These are phyloP conservation scores for Caenorhabditis wallacei DNA, from an alignment of 2,888 invertebrate genomes.

Conservation along the genomic window DNA sequence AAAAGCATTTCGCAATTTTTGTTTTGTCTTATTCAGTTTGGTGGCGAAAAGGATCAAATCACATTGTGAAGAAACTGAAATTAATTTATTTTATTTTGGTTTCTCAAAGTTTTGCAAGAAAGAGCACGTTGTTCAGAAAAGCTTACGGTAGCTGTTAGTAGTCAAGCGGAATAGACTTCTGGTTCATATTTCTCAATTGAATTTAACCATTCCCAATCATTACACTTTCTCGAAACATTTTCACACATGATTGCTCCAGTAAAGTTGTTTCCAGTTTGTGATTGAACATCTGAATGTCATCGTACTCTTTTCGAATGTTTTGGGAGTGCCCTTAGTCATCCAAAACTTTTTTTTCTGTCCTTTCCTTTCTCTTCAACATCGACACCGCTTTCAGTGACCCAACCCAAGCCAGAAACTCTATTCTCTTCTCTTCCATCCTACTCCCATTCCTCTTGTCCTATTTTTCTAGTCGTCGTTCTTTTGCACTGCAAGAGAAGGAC, in stretches of 20 bases:
- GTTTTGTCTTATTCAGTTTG: constrained; percentile 33
- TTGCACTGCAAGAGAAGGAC: constrained; percentile 8
- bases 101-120: neutral
- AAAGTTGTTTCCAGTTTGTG: neutral
- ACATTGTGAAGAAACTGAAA: constrained; percentile 21
- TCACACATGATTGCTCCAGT: constrained; percentile 6
- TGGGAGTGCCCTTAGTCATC: constrained; percentile 39
- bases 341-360: constrained; percentile 16
- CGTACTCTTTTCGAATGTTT: neutral
- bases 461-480: constrained; percentile 30
- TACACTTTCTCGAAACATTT: neutral
- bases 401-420: constrained; percentile 27
- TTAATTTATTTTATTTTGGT: constrained; percentile 16
- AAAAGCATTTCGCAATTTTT: constrained; percentile 56
- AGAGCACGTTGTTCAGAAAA: neutral
- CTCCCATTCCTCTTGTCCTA: constrained; percentile 16
- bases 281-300: constrained; percentile 3
- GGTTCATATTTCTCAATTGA: no score
- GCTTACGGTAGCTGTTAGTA: no score
- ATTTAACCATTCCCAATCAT: neutral
- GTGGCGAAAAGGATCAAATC: constrained; percentile 12
- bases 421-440: constrained; percentile 10
- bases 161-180: no score
- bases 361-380: neutral
- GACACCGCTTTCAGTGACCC: constrained; percentile 39